Evolutionary conservation across 2,797 vertebrate genomes (phyloP), one percentile per base, ranked within the genome.

Genomic region (Sebastes diaconus): DNA sequence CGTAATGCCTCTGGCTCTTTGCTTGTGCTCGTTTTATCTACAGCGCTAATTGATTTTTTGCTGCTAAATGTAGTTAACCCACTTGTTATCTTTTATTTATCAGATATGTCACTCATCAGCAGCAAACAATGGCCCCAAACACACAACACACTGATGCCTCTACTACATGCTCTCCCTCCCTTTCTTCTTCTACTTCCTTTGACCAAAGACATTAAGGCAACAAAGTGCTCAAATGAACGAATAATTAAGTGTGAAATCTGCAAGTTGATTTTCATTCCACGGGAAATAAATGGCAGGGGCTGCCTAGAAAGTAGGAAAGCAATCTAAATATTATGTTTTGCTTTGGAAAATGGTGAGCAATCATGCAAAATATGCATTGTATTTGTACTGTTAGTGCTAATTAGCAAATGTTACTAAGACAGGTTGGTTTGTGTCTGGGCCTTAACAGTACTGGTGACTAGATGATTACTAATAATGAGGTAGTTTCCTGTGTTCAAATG

Each of bases 41-140:
- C 16, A 65, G 20, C 1, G 42, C 58, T 84, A 75, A 84, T 75
- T 76, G 71, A 46, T 67, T 78, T 78, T 77, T 73, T 65, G 52
- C 74, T 68, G 67, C 61, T 77, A 89, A 89, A 75, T 73, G 58
- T 42, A 34, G 73, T 86, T 77, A 84, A 39, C 14, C 67, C 71
- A 50, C 75, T 84, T 75, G 61, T 86, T 89, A 84, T 61, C 64
- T 72, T 86, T 87, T 73, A 1, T 46, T 18, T 46, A 46, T 18
- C 42, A 46, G 42, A 46, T 64, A 76, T 65, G 81, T 86, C 80
- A 84, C 52, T 87, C 73, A 83, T 72, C 16, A 64, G 18, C 5
- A 71, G 36, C 60, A 79, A 79, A 60, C 52, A 61, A 20, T 10
- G 29, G 22, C 42, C 54, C 11, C 13, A 58, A 54, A 75, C 55